These are phyloP conservation scores for Colinus virginianus DNA, from an alignment of 2,113 vertebrate species.

Conservation along the genomic window DNA sequence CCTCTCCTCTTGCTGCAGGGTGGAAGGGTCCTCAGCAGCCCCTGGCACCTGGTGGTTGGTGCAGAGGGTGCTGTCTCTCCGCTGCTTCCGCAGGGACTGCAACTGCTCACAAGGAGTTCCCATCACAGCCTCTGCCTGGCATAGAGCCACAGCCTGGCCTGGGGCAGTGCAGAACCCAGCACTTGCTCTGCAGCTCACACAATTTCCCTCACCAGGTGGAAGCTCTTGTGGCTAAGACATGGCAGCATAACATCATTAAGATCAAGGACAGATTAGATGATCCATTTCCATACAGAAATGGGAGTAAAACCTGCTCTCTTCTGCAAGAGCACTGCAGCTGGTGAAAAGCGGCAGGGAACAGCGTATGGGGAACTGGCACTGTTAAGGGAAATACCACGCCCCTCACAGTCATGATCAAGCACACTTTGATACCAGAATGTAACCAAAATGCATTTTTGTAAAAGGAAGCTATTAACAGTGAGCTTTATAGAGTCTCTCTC, in stretches of 20 bases:
- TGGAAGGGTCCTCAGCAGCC: too few species aligned
- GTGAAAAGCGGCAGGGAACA: background rate
- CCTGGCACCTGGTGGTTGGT: too few species aligned
- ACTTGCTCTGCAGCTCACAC: background rate
- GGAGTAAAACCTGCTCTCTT: background rate
- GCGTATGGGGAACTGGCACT: background rate
- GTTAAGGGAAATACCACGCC: background rate
- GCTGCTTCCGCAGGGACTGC: too few species aligned
- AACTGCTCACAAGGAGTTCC: too few species aligned
- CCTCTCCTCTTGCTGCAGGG: too few species aligned
- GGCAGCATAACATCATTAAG: background rate
- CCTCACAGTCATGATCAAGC: background rate
- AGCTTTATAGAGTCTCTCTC: background rate
- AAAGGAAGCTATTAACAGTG: constrained; percentile 6
- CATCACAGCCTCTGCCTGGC: too few species aligned
- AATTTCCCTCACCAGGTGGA: background rate
- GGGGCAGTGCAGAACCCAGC: too few species aligned
- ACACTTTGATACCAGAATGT: background rate
- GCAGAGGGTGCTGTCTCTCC: too few species aligned
- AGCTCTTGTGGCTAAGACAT: background rate
- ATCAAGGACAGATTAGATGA: background rate
- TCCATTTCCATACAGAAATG: background rate
- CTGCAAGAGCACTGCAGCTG: background rate
- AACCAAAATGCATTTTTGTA: background rate
- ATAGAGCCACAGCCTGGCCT: too few species aligned